These are phyloP conservation scores for Diploscapter pachys DNA, from an alignment of 1,140 invertebrate genomes.

Conservation along the genomic window DNA sequence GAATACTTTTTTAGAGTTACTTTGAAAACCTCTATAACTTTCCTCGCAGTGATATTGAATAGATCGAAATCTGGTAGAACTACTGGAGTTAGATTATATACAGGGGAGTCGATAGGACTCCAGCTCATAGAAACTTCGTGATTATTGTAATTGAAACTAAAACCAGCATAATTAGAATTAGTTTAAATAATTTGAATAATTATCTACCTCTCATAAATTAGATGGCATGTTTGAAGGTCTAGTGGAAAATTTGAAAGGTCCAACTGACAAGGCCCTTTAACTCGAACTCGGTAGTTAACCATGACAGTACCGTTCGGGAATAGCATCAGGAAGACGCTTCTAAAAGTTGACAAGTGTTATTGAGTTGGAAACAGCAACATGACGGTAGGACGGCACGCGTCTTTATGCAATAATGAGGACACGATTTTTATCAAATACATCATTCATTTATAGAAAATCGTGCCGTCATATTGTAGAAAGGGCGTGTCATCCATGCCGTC, in stretches of 20 bases:
- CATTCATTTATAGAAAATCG: not conserved
- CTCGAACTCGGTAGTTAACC: slow-evolving; percentile 56
- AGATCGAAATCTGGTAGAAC: slow-evolving; percentile 54
- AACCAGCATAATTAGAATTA: not conserved
- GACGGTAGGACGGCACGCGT: not conserved
- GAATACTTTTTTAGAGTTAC: not conserved
- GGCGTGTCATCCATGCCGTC: too few species aligned
- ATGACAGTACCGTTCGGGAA: slow-evolving; percentile 58
- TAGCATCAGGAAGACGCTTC: slow-evolving; percentile 56
- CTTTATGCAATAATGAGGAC: not conserved
- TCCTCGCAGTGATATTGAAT: slow-evolving; percentile 42
- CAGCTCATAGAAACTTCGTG: slow-evolving; percentile 57
- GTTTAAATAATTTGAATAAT: not conserved
- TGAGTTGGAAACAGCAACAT: not conserved
- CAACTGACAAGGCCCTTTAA: slow-evolving; percentile 57
- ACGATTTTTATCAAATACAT: not conserved
- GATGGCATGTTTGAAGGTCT: slow-evolving; percentile 51
- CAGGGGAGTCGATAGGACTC: slow-evolving; percentile 46
- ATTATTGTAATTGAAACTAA: slow-evolving; percentile 57
- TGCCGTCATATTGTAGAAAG: too few species aligned
- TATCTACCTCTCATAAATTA: slow-evolving; percentile 56
- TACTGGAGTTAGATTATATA: slow-evolving; percentile 47
- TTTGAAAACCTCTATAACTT: slow-evolving; percentile 42
- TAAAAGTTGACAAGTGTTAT: slow-evolving; percentile 27
- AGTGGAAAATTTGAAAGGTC: slow-evolving; percentile 51